phyloP scores from a whole-genome alignment of 2,113 vertebrate species.

The Eptatretus burgeri region DNA sequence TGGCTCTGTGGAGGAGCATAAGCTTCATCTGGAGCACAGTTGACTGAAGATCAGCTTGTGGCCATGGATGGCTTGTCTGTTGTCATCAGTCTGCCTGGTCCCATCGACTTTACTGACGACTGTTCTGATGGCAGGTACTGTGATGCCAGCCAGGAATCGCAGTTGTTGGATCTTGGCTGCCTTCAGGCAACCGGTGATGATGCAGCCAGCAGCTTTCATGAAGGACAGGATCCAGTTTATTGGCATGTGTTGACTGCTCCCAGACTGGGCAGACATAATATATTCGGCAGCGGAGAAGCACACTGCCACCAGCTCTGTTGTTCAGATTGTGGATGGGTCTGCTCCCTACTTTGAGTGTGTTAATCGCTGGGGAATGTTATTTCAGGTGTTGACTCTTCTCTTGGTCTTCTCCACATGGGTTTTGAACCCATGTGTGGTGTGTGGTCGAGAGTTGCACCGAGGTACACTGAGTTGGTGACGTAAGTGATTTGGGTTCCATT shows the following conservation, averaged over 20 bases:
- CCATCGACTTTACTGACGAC: background rate
- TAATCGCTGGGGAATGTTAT: background rate
- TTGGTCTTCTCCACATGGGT: background rate
- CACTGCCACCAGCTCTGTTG: background rate
- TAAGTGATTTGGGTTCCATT: no score
- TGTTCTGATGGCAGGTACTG: background rate
- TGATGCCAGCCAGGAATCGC: background rate
- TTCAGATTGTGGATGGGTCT: background rate
- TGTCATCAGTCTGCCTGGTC: background rate
- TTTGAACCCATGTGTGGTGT: no score
- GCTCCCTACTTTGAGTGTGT: background rate
- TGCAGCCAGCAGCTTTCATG: background rate
- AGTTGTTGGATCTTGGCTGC: background rate
- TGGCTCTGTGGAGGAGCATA: no score
- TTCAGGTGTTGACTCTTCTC: background rate
- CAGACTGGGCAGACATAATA: background rate
- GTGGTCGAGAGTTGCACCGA: no score
- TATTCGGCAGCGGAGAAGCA: conserved; percentile 7
- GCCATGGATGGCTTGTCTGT: no score
- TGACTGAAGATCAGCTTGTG: no score
- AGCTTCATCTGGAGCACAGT: no score
- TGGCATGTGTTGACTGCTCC: background rate
- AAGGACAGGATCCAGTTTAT: conserved; percentile 3
- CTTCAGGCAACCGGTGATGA: background rate
- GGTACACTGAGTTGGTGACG: no score